Base-by-base conservation (phyloP, 1,140 invertebrate species). In the Drosophila insularis region DNA sequence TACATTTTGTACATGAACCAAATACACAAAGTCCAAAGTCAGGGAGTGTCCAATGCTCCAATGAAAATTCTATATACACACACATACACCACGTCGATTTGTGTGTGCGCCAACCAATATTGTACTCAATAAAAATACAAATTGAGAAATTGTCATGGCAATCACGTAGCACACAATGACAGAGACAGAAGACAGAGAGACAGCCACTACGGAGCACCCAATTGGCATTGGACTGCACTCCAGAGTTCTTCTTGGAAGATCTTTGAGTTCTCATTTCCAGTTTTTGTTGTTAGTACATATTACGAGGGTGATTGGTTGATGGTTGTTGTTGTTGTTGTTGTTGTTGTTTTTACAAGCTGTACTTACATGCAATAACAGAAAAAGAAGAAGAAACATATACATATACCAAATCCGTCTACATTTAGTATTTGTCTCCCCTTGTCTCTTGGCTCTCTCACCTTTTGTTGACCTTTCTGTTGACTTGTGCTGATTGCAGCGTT, bases 401-500 rank as follows among this genome's bases (percentile, higher is more conserved):
- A 21, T 1, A 21, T 39, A 32, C 27, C 27, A 23, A 50, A 46
- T 46, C 14, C 43, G 14, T 46, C 2, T 46, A 17, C 17, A 6
- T 43, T 43, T 14, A 43, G n/a, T 46, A 19, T 37, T 8, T 58
- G 55, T 54, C 50, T 39, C 43, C 66, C 54, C 39, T 21, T 5
- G 6, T 54, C 50, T 35, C 14, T 19, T 11, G 8, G 2, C 43
- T 21, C 10, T 10, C 14, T 21, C 17, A 46, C 19, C 72, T 61
- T 75, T 61, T 3, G 67, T 50, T 68, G 84, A 87, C 82, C 82
- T 80, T 71, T 79, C 60, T 75, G 68, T 89, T 89, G 82, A 87
- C 82, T 87, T 89, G 72, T 89, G 82, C 82, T 87, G 82, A 87
- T 87, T 89, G 82, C 72, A 87, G 82, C 75, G 17, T 54, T 76